phyloP scores from a whole-genome alignment of 2,888 invertebrate species.

The Leucophenga montana region DNA sequence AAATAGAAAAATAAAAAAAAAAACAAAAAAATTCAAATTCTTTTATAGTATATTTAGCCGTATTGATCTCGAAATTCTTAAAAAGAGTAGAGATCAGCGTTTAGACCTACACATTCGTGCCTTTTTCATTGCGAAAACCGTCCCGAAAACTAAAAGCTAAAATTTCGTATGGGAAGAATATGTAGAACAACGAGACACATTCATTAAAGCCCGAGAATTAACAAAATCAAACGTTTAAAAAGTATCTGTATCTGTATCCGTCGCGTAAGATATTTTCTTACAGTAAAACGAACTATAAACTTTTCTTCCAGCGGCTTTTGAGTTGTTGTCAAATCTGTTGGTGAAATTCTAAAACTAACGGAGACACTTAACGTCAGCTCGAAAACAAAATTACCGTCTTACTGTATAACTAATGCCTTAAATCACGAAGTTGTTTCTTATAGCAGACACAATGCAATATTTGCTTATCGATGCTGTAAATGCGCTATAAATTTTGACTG shows the following conservation, averaged over 20 bases:
- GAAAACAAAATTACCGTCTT: too few relatives aligned
- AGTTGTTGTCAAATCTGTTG: not conserved
- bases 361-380: too few relatives aligned
- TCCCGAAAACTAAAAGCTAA: conserved; percentile 44
- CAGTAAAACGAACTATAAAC: not conserved
- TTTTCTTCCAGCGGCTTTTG: too few relatives aligned
- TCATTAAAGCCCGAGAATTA: not conserved
- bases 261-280: conserved; percentile 20
- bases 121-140: conserved; percentile 67
- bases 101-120: conserved; percentile 62
- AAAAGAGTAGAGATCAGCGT: conserved; percentile 46
- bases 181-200: not conserved
- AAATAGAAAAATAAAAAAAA: conserved; percentile 20
- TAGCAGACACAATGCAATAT: too few relatives aligned
- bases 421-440: too few relatives aligned
- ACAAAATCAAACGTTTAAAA: conserved; percentile 35
- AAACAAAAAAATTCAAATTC: conserved; percentile 22
- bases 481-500: too few relatives aligned
- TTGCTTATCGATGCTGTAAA: too few relatives aligned
- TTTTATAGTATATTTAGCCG: too few relatives aligned
- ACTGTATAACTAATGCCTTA: too few relatives aligned
- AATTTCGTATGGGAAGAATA: conserved; percentile 8
- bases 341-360: too few relatives aligned
- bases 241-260: too few relatives aligned
- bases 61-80: conserved; percentile 45